Conservation (phyloP, 35 echinoderm and acorn worm species). For the Heliocidaris erythrogramma region DNA sequence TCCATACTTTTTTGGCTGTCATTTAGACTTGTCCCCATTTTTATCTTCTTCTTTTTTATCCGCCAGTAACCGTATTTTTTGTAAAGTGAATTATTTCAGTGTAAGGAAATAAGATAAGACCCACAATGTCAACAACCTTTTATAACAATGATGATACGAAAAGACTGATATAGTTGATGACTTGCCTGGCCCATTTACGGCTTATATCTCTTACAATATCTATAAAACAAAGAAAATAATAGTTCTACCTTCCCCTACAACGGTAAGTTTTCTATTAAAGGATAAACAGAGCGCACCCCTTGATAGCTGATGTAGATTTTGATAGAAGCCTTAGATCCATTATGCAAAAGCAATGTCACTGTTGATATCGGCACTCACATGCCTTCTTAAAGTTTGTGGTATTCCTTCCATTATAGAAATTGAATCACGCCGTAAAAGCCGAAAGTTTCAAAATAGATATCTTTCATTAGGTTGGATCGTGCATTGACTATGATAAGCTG, state of each 20-base stretch:
- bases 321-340: not conserved
- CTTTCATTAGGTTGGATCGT: not conserved
- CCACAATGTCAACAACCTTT: too few species aligned
- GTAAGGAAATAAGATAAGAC: too few species aligned
- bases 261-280: not conserved
- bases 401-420: not conserved
- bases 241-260: not conserved
- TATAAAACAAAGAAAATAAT: not conserved
- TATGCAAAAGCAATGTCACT: constrained; percentile 17
- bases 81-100: too few species aligned
- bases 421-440: not conserved
- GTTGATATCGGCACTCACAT: not conserved
- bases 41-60: too few species aligned
- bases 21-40: too few species aligned
- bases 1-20: too few species aligned
- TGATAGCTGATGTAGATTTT: not conserved
- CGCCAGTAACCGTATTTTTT: too few species aligned
- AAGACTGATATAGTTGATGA: not conserved
- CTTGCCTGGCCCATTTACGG: not conserved
- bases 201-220: not conserved
- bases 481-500: not conserved
- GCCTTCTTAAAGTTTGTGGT: not conserved
- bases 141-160: not conserved
- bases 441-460: constrained; percentile 12
- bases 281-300: not conserved